Percentiles rank a stretch among this genome's conserved stretches.
These are phyloP conservation scores for Amblyteles armatorius DNA, from an alignment of 2,888 invertebrate species.

Conservation along the genomic window DNA sequence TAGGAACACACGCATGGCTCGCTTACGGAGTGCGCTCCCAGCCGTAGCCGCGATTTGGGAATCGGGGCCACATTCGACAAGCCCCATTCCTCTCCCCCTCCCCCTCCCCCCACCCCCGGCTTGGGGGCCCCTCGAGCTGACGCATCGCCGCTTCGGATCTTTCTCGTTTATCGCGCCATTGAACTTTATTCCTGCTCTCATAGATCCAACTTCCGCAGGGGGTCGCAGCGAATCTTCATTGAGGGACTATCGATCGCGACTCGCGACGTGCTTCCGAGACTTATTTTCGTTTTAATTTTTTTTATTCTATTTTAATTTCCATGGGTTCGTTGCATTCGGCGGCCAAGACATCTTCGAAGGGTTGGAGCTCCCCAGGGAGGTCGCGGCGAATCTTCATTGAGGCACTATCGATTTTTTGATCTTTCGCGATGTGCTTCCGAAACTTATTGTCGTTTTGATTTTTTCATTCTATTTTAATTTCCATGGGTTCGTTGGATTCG, in stretches of 20 bases:
- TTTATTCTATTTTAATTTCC: neutral
- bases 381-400: neutral
- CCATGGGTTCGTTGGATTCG: neutral
- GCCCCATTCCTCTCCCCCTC: neutral
- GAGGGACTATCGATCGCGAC: slow-evolving; percentile 33
- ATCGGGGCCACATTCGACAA: slow-evolving; percentile 46
- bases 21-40: slow-evolving; percentile 49
- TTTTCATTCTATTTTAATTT: neutral
- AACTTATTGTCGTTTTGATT: neutral
- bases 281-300: neutral
- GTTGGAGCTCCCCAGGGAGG: slow-evolving; percentile 28
- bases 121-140: slow-evolving; percentile 1
- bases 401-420: slow-evolving; percentile 31
- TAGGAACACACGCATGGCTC: slow-evolving; percentile 58
- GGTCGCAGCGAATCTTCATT: neutral
- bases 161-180: slow-evolving; percentile 59
- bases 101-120: neutral
- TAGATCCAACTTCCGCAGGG: neutral
- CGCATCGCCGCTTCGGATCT: slow-evolving; percentile 24
- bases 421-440: neutral
- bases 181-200: slow-evolving; percentile 46
- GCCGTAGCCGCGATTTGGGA: slow-evolving; percentile 52
- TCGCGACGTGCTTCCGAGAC: neutral
- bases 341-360: slow-evolving; percentile 8
- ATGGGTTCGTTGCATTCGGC: neutral